Evolutionary conservation across 1,140 invertebrate genomes (phyloP).

Genomic region (Drosophila truncata): DNA sequence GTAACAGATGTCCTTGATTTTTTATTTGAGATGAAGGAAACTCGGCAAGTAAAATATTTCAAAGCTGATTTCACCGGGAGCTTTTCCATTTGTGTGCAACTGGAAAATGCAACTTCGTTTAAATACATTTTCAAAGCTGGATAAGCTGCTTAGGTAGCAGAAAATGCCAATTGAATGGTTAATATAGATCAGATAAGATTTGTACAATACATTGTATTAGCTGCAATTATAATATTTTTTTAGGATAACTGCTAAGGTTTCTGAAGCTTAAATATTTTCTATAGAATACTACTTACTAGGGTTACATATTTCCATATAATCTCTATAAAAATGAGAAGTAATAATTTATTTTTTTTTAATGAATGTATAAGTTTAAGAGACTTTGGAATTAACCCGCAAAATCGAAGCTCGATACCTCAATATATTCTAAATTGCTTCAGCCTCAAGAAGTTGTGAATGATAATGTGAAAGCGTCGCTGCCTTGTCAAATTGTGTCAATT

Average conservation of each 20-base stretch:
- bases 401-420: neutral
- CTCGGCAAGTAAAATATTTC: constrained; percentile 7
- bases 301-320: neutral
- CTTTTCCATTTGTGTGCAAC: neutral
- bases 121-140: constrained; percentile 1
- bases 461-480: neutral
- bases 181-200: neutral
- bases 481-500: constrained; percentile 13
- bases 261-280: neutral
- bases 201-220: neutral
- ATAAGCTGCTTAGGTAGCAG: constrained; percentile 2
- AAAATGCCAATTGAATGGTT: neutral
- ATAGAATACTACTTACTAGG: neutral
- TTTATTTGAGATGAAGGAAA: neutral
- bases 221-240: too few relatives aligned
- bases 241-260: neutral
- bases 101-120: constrained; percentile 7
- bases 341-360: neutral
- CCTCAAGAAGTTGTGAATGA: constrained; percentile 3
- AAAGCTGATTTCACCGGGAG: neutral
- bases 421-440: neutral
- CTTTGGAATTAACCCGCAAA: neutral
- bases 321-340: neutral
- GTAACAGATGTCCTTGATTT: constrained; percentile 13
- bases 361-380: too few relatives aligned